phyloP scores from a whole-genome alignment of 2,797 vertebrate genomes.

The Muraenolepis orangiensis region DNA sequence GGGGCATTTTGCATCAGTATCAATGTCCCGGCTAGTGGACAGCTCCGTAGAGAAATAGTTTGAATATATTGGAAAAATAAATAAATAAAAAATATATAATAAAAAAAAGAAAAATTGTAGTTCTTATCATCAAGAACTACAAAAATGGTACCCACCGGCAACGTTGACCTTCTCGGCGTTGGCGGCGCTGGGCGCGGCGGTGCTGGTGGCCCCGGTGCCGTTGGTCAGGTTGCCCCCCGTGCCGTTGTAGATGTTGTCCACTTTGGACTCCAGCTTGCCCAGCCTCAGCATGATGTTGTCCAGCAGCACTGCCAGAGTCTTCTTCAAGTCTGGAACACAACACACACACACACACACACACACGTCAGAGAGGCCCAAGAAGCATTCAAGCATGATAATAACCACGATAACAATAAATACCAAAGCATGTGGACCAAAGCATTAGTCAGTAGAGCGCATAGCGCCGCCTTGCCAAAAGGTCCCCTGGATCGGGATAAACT shows the following conservation, averaged over 20 bases:
- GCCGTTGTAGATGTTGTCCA: constrained; percentile 93
- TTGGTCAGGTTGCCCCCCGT: constrained; percentile 90
- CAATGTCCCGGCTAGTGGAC: no score
- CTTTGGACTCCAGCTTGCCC: constrained; percentile 92
- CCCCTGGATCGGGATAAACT: no score
- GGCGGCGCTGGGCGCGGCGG: constrained; percentile 74
- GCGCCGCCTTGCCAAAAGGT: no score
- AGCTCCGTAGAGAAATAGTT: no score
- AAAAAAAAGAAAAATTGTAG: background rate
- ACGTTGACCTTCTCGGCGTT: constrained; percentile 91
- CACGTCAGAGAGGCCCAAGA: no score
- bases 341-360: no score
- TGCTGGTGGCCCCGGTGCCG: constrained; percentile 76
- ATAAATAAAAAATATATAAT: background rate
- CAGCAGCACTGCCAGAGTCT: constrained; percentile 93
- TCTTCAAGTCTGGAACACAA: constrained; percentile 87
- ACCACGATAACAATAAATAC: no score
- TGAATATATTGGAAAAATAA: no score
- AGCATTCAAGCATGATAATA: no score
- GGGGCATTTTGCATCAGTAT: no score
- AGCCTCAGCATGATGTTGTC: constrained; percentile 97
- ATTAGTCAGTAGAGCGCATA: no score
- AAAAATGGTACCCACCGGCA: constrained; percentile 77
- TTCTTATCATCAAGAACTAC: background rate
- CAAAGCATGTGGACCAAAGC: no score